phyloP scores from a whole-genome alignment of 2,113 vertebrate species.

The Pongo pygmaeus region DNA sequence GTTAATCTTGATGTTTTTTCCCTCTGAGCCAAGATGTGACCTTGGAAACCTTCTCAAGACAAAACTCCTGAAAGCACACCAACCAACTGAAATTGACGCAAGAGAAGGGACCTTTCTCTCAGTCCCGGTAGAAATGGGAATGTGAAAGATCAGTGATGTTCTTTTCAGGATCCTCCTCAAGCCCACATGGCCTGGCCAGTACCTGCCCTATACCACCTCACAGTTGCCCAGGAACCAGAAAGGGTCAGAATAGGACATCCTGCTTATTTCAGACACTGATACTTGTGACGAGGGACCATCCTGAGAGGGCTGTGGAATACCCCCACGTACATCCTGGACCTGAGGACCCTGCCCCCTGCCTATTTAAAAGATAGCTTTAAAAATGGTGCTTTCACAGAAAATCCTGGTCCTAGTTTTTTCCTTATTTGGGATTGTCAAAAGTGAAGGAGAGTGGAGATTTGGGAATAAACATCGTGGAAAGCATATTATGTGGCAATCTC shows the following conservation, averaged over 20 bases:
- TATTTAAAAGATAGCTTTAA: not conserved
- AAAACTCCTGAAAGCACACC: not conserved
- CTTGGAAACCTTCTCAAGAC: not conserved
- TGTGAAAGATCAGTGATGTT: not conserved
- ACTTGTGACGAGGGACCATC: not conserved
- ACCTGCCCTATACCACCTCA: not conserved
- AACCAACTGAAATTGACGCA: not conserved
- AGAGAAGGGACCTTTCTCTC: not conserved
- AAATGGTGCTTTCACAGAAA: not conserved
- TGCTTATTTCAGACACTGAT: not conserved
- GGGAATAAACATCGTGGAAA: not conserved
- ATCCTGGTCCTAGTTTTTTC: not conserved
- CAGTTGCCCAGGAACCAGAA: not conserved
- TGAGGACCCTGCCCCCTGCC: not conserved
- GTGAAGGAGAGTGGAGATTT: not conserved
- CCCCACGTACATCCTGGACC: too few species aligned
- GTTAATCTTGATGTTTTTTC: not conserved
- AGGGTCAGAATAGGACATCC: not conserved
- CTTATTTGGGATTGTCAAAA: not conserved
- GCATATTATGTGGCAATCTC: not conserved
- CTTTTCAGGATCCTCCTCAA: not conserved
- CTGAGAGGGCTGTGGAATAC: not conserved
- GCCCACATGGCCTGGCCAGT: not conserved
- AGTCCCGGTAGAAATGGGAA: not conserved
- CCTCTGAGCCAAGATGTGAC: not conserved